These are phyloP conservation scores for Lophius piscatorius DNA, from an alignment of 2,113 vertebrate genomes.

Conservation along the genomic window DNA sequence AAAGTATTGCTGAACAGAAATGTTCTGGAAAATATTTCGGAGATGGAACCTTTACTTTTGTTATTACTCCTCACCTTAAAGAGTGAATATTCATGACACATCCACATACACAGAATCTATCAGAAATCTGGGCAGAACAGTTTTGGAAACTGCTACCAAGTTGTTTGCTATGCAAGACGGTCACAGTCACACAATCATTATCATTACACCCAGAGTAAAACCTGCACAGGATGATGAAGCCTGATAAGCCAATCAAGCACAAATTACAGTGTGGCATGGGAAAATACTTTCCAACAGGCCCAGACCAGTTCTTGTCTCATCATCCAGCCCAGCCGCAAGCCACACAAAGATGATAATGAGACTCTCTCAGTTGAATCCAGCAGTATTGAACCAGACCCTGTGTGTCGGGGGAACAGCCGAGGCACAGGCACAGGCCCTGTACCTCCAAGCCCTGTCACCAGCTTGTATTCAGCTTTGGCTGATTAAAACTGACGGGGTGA, in stretches of 20 bases:
- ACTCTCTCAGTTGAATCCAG: constrained; percentile 54
- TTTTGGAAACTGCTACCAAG: constrained; percentile 17
- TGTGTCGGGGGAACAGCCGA: constrained; percentile 51
- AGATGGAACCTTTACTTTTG: background rate
- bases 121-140: background rate
- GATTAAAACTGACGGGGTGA: constrained; percentile 76
- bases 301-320: constrained; percentile 43
- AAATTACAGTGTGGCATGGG: constrained; percentile 31
- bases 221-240: constrained; percentile 12
- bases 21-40: background rate
- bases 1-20: too few relatives aligned
- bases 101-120: background rate
- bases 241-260: constrained; percentile 40
- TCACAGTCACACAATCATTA: constrained; percentile 7
- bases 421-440: constrained; percentile 47
- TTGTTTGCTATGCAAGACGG: background rate
- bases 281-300: constrained; percentile 33
- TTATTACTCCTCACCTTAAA: background rate
- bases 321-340: constrained; percentile 44
- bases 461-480: constrained; percentile 54
- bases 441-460: constrained; percentile 61
- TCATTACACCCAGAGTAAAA: constrained; percentile 22
- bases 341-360: constrained; percentile 68
- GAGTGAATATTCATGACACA: background rate
- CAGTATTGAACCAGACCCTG: constrained; percentile 64